Evolutionary conservation across 2,113 vertebrate species (phyloP).

Genomic region (Colossoma macropomum): DNA sequence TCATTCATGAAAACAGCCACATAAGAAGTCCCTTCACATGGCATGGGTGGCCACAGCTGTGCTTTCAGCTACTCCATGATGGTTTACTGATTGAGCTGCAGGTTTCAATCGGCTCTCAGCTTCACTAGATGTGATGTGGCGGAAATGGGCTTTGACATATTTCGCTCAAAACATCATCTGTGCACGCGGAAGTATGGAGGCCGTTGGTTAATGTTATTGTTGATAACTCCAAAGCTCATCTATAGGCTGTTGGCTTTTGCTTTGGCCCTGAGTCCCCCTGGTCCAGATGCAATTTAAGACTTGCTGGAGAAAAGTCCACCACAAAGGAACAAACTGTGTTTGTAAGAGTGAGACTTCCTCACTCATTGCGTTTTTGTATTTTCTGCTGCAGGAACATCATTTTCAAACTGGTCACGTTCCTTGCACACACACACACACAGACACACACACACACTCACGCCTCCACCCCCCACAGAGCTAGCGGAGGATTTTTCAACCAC

Average conservation of each 20-base stretch:
- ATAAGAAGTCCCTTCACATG: background rate
- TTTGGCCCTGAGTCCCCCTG: slow-evolving; percentile 14
- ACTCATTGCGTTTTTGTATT: background rate
- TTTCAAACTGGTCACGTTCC: slow-evolving; percentile 35
- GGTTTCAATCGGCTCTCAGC: background rate
- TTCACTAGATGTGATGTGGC: background rate
- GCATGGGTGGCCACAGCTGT: slow-evolving; percentile 22
- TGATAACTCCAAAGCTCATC: slow-evolving; percentile 25
- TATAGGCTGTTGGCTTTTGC: background rate
- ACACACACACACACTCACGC: background rate
- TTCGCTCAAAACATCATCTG: slow-evolving; percentile 12
- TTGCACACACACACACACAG: slow-evolving; percentile 10
- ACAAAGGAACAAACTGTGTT: slow-evolving; percentile 41
- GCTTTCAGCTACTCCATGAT: slow-evolving; percentile 17
- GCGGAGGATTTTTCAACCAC: slow-evolving; percentile 30
- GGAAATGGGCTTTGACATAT: background rate
- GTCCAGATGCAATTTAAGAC: slow-evolving; percentile 47
- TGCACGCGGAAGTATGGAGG: background rate
- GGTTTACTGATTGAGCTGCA: background rate
- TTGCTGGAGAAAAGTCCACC: slow-evolving; percentile 22
- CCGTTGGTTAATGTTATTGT: background rate
- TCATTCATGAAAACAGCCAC: background rate
- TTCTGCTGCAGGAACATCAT: background rate
- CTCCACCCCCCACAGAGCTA: background rate
- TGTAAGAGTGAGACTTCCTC: slow-evolving; percentile 12